Evolutionary conservation across 2,888 invertebrate genomes (phyloP).

Genomic region (Arctia plantaginis): DNA sequence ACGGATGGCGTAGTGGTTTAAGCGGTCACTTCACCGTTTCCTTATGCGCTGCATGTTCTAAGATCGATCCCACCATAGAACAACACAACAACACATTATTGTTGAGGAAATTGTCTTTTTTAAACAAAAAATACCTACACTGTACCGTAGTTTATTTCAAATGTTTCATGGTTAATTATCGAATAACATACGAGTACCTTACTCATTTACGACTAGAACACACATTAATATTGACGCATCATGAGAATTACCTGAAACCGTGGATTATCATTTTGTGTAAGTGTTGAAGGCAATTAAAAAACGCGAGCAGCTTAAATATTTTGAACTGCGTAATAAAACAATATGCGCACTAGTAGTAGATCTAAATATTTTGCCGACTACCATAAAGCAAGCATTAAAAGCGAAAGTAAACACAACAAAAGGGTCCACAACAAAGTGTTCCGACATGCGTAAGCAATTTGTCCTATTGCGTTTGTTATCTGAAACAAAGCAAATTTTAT

Average conservation of each 20-base stretch:
- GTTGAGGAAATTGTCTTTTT: neutral
- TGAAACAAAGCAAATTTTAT: constrained; percentile 72
- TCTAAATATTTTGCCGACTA: constrained; percentile 30
- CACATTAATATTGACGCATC: neutral
- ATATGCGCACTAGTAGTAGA: constrained; percentile 21
- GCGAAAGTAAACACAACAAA: constrained; percentile 75
- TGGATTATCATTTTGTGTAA: neutral
- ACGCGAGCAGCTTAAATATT: constrained; percentile 21
- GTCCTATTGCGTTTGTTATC: constrained; percentile 73
- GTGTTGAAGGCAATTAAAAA: constrained; percentile 14
- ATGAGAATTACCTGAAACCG: neutral
- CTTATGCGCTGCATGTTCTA: neutral
- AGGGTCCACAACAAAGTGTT: constrained; percentile 68
- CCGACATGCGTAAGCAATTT: constrained; percentile 77
- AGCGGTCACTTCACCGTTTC: neutral
- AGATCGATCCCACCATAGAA: neutral
- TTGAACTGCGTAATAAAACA: constrained; percentile 26
- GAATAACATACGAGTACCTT: neutral
- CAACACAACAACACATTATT: neutral
- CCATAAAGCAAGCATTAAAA: constrained; percentile 62
- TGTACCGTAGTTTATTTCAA: too few relatives aligned
- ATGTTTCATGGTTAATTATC: neutral
- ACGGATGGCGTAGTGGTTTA: neutral
- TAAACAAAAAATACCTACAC: too few relatives aligned
- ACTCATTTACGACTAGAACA: neutral